A percentile compares a stretch with the other conserved stretches of the same genome.
Conservation (phyloP, 1,140 invertebrate genomes). For the Drosophila biarmipes region DNA sequence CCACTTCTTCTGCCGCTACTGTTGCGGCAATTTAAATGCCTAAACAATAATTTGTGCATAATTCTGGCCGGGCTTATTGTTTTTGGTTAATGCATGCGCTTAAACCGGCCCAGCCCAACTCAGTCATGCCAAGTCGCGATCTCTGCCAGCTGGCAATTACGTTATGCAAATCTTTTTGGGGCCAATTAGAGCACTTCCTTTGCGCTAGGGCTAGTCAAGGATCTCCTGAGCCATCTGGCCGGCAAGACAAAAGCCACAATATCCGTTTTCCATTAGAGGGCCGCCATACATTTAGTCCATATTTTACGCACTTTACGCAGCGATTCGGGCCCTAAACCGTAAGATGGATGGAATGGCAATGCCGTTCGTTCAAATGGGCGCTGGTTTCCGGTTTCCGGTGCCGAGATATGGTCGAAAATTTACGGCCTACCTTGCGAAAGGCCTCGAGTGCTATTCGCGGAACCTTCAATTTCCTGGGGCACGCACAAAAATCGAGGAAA, state of each 20-base stretch:
- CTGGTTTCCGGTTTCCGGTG: constrained; percentile 75
- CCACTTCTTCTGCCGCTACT: constrained; percentile 11
- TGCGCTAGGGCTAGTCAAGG: neutral
- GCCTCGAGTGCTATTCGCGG: constrained; percentile 1
- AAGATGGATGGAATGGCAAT: constrained; percentile 58
- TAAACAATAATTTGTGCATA: constrained; percentile 81
- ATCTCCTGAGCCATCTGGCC: neutral
- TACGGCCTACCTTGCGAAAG: constrained; percentile 42
- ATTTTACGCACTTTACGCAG: constrained; percentile 70
- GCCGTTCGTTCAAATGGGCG: constrained; percentile 66
- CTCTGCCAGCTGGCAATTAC: constrained; percentile 47
- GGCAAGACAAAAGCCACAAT: constrained; percentile 68
- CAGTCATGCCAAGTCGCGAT: constrained; percentile 51
- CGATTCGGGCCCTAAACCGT: constrained; percentile 44
- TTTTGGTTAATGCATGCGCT: constrained; percentile 73
- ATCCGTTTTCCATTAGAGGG: constrained; percentile 76
- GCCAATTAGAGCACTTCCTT: constrained; percentile 70
- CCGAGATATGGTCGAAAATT: constrained; percentile 64
- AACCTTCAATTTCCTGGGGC: constrained; percentile 58
- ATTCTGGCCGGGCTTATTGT: constrained; percentile 69
- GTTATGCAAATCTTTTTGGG: constrained; percentile 65
- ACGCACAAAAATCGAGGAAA: constrained; percentile 58
- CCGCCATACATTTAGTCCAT: constrained; percentile 54
- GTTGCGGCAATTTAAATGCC: constrained; percentile 72
- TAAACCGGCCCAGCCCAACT: constrained; percentile 5